Evolutionary conservation across 2,113 vertebrate genomes (phyloP), one percentile per base, ranked within the genome.

Genomic region (Calyptommatus sinebrachiatus): DNA sequence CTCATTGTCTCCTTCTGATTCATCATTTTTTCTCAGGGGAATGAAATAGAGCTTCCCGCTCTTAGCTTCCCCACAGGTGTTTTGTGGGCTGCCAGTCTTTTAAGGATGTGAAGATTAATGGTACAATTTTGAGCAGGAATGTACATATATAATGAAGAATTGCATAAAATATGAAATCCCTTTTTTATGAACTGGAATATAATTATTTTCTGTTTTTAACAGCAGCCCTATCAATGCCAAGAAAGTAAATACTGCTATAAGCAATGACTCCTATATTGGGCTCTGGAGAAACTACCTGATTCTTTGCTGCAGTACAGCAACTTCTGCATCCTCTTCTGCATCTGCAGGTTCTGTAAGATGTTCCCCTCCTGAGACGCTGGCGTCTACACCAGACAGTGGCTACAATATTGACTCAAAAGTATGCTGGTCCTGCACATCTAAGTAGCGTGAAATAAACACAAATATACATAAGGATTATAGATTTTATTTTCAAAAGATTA

Each of bases 151-250:
- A 68, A 4, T 63, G 14, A 81, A 72, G 82, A 21, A 78, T 1
- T 69, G 3, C 74, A 68, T 73, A 2, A 0, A 0, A 78, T 16
- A 0, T 69, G 29, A 82, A 8, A 6, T 81, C 18, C 6, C 46
- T 81, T 79, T 80, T 76, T 35, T 76, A 2, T 78, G 62, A 80
- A 6, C 4, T 57, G 53, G 11, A 57, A 57, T 12, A 8, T 73
- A 14, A 50, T 22, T 61, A 1, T 71, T 8, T 66, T 9, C 60
- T 48, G 68, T 79, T 65, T 50, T 78, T 57, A 86, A 57, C 78
- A 99, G 98, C 85, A 99, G 98, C 88, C 98, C 98, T 80, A 99
- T 99, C 91, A 99, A 99, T 92, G 97, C 98, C 81, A 99, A 99
- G 95, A 99, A 99, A 87, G 95, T 99, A 73, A 99, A 96, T 90